Conservation (phyloP, 1,140 invertebrate genomes). For the Drosophila bifasciata region DNA sequence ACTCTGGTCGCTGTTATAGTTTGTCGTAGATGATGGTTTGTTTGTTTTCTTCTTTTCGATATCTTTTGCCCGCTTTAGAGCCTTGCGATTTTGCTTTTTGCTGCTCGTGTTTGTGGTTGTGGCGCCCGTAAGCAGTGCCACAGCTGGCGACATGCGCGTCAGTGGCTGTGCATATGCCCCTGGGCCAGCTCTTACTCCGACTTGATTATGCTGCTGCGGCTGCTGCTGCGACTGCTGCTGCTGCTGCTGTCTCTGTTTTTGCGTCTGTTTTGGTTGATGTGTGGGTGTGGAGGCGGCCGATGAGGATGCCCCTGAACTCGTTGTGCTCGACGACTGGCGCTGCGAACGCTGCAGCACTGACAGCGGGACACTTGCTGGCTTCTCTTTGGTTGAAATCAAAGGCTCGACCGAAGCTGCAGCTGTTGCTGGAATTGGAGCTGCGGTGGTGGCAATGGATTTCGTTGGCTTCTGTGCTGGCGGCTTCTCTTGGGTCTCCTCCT, state of each 20-base stretch:
- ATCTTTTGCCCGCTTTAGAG: conserved; percentile 61
- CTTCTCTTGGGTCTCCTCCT: conserved; percentile 2
- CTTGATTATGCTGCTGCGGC: conserved; percentile 11
- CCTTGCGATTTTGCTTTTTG: conserved; percentile 57
- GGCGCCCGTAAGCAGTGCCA: conserved; percentile 28
- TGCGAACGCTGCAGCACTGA: conserved; percentile 6
- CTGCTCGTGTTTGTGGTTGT: conserved; percentile 17
- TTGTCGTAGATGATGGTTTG: conserved; percentile 20
- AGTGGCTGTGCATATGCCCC: background rate
- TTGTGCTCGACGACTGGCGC: conserved; percentile 29
- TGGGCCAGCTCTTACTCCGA: background rate
- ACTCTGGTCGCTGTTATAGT: conserved; percentile 11
- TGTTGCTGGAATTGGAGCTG: conserved; percentile 1
- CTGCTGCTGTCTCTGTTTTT: conserved; percentile 4
- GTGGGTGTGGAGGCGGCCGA: conserved; percentile 69
- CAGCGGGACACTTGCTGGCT: background rate
- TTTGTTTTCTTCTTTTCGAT: conserved; percentile 68
- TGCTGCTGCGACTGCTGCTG: conserved; percentile 14
- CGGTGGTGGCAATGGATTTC: conserved; percentile 41
- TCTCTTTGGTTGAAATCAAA: too few species aligned
- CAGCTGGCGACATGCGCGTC: conserved; percentile 23
- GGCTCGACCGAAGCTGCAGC: background rate
- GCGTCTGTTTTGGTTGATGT: conserved; percentile 29
- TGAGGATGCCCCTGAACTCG: conserved; percentile 56
- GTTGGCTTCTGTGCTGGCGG: conserved; percentile 28